Percentiles rank a stretch among this genome's conserved stretches.
phyloP scores from a whole-genome alignment of 1,140 invertebrate species.

The Pseudachorutes palmiensis region DNA sequence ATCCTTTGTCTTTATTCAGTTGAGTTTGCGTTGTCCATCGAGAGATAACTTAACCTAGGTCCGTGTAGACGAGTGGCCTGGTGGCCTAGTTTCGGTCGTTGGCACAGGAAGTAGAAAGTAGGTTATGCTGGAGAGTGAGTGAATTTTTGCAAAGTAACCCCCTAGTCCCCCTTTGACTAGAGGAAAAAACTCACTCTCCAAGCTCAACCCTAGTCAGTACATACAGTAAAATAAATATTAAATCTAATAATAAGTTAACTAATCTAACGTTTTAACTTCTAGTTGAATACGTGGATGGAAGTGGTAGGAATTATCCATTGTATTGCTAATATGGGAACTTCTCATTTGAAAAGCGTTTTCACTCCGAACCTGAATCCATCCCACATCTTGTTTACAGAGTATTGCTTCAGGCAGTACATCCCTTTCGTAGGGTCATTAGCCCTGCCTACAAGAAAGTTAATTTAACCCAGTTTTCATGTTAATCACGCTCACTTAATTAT shows the following conservation, averaged over 20 bases:
- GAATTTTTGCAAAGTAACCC: too few species aligned
- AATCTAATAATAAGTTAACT: not conserved
- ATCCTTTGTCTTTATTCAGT: too few species aligned
- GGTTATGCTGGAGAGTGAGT: too few species aligned
- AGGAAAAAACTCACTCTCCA: not conserved
- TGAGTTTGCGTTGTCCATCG: too few species aligned
- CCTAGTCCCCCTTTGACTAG: conserved; percentile 12
- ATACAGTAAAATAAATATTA: not conserved
- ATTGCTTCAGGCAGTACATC: conserved; percentile 38
- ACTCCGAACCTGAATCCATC: conserved; percentile 35
- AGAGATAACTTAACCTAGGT: too few species aligned
- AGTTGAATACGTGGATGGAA: not conserved
- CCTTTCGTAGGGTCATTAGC: conserved; percentile 37
- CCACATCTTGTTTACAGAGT: conserved; percentile 38
- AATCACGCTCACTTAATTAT: too few species aligned
- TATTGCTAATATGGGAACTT: not conserved
- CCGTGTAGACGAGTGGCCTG: too few species aligned
- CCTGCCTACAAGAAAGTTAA: conserved; percentile 4
- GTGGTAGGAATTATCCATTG: not conserved
- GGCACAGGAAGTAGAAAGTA: too few species aligned
- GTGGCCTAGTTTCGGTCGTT: too few species aligned
- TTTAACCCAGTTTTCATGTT: too few species aligned
- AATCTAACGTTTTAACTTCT: not conserved
- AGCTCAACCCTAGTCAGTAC: too few species aligned
- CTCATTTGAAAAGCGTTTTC: conserved; percentile 33